Evolutionary conservation across 2,797 vertebrate genomes (phyloP).

Genomic region (Phyllotis vaccarum): DNA sequence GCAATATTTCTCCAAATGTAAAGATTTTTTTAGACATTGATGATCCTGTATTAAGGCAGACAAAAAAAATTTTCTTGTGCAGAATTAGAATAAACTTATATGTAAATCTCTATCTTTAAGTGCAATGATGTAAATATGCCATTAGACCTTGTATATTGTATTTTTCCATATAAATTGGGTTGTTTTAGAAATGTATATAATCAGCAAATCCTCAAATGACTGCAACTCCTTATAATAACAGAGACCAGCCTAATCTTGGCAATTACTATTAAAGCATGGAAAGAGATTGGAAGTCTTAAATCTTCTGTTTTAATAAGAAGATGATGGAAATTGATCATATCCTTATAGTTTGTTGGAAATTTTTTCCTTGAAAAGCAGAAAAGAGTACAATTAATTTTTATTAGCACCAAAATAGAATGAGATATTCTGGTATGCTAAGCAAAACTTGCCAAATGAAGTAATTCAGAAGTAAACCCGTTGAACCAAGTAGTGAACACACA

Average conservation of each 20-base stretch:
- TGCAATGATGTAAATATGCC: not conserved
- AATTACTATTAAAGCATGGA: conserved; percentile 9
- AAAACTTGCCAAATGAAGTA: not conserved
- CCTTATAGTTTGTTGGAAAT: not conserved
- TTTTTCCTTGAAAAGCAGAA: not conserved
- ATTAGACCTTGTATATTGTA: not conserved
- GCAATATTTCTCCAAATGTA: not conserved
- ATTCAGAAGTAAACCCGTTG: not conserved
- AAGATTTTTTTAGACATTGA: not conserved
- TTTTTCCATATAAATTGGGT: not conserved
- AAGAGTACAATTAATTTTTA: not conserved
- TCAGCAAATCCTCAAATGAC: not conserved
- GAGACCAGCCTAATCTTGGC: not conserved
- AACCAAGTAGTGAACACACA: not conserved
- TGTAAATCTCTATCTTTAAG: not conserved
- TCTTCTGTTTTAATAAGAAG: not conserved
- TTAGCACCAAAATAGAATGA: not conserved
- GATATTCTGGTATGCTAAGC: not conserved
- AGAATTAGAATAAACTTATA: not conserved
- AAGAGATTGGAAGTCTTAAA: not conserved
- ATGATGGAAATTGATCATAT: not conserved
- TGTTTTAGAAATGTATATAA: not conserved
- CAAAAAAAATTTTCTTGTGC: not conserved
- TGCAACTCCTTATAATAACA: not conserved
- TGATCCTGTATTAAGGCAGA: no score